A percentile compares a stretch with the other conserved stretches of the same genome.
Conservation (phyloP, 2,797 vertebrate species). For the Labeo calbasu region DNA sequence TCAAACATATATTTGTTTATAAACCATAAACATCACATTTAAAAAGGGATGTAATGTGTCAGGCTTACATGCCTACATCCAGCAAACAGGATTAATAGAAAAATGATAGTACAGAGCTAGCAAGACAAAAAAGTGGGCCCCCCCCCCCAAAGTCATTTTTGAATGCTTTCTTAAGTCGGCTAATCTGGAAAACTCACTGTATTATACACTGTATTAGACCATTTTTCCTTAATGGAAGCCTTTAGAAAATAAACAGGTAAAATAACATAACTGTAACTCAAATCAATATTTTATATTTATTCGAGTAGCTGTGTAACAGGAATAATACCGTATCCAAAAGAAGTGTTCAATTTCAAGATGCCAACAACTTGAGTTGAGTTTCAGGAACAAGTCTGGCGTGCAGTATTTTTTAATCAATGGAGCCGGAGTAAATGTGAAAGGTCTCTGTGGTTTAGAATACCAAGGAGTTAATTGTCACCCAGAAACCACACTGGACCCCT, state of each 20-base stretch:
- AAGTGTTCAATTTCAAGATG: neutral
- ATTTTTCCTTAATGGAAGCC: neutral
- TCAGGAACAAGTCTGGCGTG: neutral
- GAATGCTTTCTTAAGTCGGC: too few relatives aligned
- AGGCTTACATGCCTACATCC: too few relatives aligned
- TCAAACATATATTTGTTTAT: neutral
- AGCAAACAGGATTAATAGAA: too few relatives aligned
- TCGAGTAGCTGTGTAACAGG: neutral
- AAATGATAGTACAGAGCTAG: too few relatives aligned
- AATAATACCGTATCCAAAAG: neutral
- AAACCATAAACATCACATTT: neutral
- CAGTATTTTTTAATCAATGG: neutral
- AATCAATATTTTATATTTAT: neutral
- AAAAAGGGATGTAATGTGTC: neutral
- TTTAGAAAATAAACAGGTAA: neutral
- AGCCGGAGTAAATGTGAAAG: constrained; percentile 1
- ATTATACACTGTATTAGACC: too few relatives aligned
- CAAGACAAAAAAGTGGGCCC: too few relatives aligned
- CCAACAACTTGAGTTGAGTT: neutral
- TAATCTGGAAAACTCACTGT: too few relatives aligned
- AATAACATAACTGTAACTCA: neutral
- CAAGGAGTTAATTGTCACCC: neutral
- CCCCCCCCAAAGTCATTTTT: too few relatives aligned
- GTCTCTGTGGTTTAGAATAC: constrained; percentile 20
- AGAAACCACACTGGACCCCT: constrained; percentile 34